A percentile compares a stretch with the other conserved stretches of the same genome.
Evolutionary conservation across 2,797 vertebrate species (phyloP).

Genomic region (Rhinoraja longicauda): DNA sequence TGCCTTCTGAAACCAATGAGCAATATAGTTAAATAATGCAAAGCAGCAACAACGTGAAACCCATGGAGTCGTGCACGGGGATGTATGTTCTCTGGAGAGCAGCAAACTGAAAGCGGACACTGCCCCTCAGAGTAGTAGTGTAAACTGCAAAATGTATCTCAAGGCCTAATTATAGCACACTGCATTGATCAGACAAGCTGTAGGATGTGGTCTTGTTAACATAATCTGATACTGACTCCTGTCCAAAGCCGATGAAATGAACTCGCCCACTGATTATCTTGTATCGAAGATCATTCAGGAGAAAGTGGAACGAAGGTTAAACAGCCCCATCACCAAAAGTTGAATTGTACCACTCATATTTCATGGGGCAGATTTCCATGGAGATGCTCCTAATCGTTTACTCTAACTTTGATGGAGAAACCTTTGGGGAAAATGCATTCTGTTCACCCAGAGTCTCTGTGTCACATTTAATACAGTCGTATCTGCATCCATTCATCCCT

Average conservation of each 20-base stretch:
- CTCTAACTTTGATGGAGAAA: background rate
- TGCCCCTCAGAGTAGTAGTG: background rate
- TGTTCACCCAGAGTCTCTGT: background rate
- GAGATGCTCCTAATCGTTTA: background rate
- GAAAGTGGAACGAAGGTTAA: background rate
- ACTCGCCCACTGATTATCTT: too few species aligned
- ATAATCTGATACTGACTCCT: background rate
- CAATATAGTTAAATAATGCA: background rate
- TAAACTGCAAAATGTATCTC: background rate
- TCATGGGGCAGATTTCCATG: background rate
- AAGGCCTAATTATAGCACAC: background rate
- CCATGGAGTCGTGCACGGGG: background rate
- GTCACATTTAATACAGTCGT: background rate
- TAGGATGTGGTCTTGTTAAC: background rate
- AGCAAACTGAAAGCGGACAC: background rate
- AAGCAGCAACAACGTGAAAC: background rate
- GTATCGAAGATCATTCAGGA: background rate
- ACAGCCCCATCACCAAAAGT: background rate
- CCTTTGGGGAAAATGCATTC: background rate
- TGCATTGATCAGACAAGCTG: background rate
- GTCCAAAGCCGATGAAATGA: background rate
- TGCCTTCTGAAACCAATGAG: background rate
- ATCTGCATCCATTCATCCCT: background rate
- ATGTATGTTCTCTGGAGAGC: background rate
- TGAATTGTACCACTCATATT: background rate